These are phyloP conservation scores for Apeira syringaria DNA, from an alignment of 2,888 invertebrate species.

Conservation along the genomic window DNA sequence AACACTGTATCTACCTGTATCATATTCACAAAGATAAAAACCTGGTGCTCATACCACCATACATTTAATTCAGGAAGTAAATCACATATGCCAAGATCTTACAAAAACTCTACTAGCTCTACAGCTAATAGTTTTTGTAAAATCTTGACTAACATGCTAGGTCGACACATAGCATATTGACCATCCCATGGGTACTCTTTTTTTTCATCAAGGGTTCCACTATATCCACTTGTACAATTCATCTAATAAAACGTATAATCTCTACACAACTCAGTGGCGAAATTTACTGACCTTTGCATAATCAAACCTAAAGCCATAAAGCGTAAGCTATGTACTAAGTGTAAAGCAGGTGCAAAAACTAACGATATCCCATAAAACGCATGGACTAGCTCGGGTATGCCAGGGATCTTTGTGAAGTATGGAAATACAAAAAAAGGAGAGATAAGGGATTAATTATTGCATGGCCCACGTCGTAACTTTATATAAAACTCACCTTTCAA, in stretches of 20 bases:
- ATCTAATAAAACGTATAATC: slow-evolving; percentile 49
- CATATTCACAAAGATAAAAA: too few relatives aligned
- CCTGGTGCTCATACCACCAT: slow-evolving; percentile 25
- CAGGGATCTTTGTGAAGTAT: slow-evolving; percentile 59
- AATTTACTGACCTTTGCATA: slow-evolving; percentile 60
- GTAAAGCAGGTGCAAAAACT: slow-evolving; percentile 35
- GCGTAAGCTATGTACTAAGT: slow-evolving; percentile 31
- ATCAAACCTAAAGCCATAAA: slow-evolving; percentile 42
- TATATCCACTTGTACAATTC: slow-evolving; percentile 56
- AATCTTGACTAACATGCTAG: too few relatives aligned
- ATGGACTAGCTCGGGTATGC: slow-evolving; percentile 50
- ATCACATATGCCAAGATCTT: slow-evolving; percentile 52
- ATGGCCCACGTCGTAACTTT: slow-evolving; percentile 55
- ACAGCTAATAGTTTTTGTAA: too few relatives aligned
- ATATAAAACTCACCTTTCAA: slow-evolving; percentile 49
- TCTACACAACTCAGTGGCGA: slow-evolving; percentile 51
- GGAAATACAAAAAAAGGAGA: slow-evolving; percentile 65
- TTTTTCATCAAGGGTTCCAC: slow-evolving; percentile 53
- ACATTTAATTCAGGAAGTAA: slow-evolving; percentile 55
- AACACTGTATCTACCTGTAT: too few relatives aligned
- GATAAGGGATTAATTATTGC: slow-evolving; percentile 58
- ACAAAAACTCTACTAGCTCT: slow-evolving; percentile 50
- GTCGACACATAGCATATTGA: too few relatives aligned
- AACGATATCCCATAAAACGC: slow-evolving; percentile 62
- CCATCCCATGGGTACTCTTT: slow-evolving; percentile 73